Evolutionary conservation across 1,140 invertebrate genomes (phyloP), one percentile per base, ranked within the genome.

Genomic region (Drosophila melanogaster): DNA sequence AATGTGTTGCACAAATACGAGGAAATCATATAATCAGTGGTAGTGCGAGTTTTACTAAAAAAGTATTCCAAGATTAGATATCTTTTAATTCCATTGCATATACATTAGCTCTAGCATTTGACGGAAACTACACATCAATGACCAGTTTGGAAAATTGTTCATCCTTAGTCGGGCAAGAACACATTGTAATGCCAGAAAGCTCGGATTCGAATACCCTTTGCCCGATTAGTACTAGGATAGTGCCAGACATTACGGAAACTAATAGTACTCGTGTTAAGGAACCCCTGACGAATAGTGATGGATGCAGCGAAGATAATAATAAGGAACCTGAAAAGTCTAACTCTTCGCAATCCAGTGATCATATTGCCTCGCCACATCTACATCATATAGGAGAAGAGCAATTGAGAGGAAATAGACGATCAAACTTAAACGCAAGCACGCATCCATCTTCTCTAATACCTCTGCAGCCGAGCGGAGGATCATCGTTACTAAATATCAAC

Each of bases 81-180:
- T 19, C 14, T 12, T 58, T 5, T 58, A 35, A 24, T 38, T 26
- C 47, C 22, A 30, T 57, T 33, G 37, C 55, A 19, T 57, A 47
- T 40, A 71, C 22, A 70, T 15, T 41, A 79, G 76, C 89, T 56
- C 75, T 91, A 46, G 72, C 79, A 41, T 71, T 92, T 47, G 90
- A 81, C 70, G 81, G 79, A 30, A 81, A 74, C 35, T 92, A 90
- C 54, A 35, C 79, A 26, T 69, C 79, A 59, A 65, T 91, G 61
- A 61, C 74, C 26, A 72, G 60, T 61, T 40, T 92, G 71, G 91
- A 92, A 40, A 84, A 62, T 51, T 65, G 60, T 35, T 58, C 19
- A 17, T 38, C 60, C 7, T n/a, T 67, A 10, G 38, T 26, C n/a
- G 15, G 43, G n/a, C 55, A 59, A 15, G 55, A 17, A 5, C 66